A percentile compares a stretch with the other conserved stretches of the same genome.
phyloP scores from a whole-genome alignment of 2,797 vertebrate species.

The Trematomus bernacchii region DNA sequence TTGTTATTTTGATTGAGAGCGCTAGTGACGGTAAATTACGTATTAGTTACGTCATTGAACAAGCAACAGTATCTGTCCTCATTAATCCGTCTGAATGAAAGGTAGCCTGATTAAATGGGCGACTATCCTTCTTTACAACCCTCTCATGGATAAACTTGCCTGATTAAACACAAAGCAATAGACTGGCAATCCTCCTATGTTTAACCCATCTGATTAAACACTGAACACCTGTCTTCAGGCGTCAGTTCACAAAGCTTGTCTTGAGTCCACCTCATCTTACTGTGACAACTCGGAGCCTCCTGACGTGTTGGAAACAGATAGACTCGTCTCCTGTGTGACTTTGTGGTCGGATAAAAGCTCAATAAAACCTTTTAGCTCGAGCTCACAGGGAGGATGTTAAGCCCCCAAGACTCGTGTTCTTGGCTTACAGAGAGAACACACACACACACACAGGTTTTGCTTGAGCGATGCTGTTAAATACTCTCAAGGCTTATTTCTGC shows the following conservation, averaged over 20 bases:
- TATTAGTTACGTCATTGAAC: conserved; percentile 15
- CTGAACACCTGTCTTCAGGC: not conserved
- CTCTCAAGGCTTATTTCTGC: conserved; percentile 3
- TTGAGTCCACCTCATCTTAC: not conserved
- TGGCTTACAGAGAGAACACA: conserved; percentile 3
- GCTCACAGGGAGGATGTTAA: conserved; percentile 32
- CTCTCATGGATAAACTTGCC: conserved; percentile 18
- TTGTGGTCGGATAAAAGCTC: conserved; percentile 37
- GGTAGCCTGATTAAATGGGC: conserved; percentile 25
- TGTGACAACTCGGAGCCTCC: not conserved
- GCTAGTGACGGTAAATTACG: too few species aligned
- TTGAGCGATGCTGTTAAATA: conserved; percentile 28
- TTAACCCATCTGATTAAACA: conserved; percentile 21
- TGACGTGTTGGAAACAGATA: conserved; percentile 28
- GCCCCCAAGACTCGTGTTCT: conserved; percentile 37
- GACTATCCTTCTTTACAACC: not conserved
- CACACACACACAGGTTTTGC: not conserved
- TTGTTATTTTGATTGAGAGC: too few species aligned
- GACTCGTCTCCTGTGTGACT: conserved; percentile 29
- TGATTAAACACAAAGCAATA: conserved; percentile 28
- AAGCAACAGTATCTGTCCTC: not conserved
- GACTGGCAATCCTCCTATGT: not conserved
- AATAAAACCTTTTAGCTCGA: conserved; percentile 57
- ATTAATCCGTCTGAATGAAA: conserved; percentile 7
- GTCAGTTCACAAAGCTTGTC: not conserved